Evolutionary conservation across 1,140 invertebrate genomes (phyloP).

Genomic region (Pseudomyrmex cubaensis): DNA sequence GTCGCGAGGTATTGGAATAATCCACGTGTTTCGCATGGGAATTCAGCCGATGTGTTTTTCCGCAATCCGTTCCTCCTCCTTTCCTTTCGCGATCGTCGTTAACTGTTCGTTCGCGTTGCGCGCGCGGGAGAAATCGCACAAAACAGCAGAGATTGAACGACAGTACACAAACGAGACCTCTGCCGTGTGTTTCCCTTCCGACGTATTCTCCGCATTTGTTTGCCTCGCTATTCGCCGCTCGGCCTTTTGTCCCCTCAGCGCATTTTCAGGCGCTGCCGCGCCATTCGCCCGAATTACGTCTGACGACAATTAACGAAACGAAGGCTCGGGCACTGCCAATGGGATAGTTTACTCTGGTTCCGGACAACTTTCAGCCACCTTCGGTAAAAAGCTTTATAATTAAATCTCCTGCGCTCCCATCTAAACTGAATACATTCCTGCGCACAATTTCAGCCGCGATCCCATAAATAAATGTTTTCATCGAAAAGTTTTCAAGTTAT

Average conservation of each 20-base stretch:
- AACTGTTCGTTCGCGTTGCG: constrained; percentile 34
- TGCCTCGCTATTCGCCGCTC: constrained; percentile 5
- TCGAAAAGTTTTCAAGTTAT: constrained; percentile 22
- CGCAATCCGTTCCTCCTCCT: constrained; percentile 17
- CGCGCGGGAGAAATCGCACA: constrained; percentile 16
- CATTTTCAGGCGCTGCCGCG: constrained; percentile 30
- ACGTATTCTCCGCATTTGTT: constrained; percentile 61
- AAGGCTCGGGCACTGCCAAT: not conserved
- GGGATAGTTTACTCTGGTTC: constrained; percentile 20
- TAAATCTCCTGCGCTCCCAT: constrained; percentile 14
- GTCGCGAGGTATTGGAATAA: constrained; percentile 47
- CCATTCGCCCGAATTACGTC: constrained; percentile 31
- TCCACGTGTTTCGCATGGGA: constrained; percentile 18
- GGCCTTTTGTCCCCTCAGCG: not conserved
- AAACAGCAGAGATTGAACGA: constrained; percentile 60
- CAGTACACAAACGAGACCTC: constrained; percentile 69
- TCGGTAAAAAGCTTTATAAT: constrained; percentile 21
- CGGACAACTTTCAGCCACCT: constrained; percentile 1
- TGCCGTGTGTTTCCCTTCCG: not conserved
- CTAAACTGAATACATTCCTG: constrained; percentile 3
- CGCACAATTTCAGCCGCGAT: constrained; percentile 2
- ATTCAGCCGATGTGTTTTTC: constrained; percentile 31
- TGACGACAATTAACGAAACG: constrained; percentile 36
- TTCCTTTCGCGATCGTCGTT: constrained; percentile 33
- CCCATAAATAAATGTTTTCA: constrained; percentile 16